These are phyloP conservation scores for Sebastolobus altivelis DNA, from an alignment of 2,797 vertebrate genomes.

Conservation along the genomic window DNA sequence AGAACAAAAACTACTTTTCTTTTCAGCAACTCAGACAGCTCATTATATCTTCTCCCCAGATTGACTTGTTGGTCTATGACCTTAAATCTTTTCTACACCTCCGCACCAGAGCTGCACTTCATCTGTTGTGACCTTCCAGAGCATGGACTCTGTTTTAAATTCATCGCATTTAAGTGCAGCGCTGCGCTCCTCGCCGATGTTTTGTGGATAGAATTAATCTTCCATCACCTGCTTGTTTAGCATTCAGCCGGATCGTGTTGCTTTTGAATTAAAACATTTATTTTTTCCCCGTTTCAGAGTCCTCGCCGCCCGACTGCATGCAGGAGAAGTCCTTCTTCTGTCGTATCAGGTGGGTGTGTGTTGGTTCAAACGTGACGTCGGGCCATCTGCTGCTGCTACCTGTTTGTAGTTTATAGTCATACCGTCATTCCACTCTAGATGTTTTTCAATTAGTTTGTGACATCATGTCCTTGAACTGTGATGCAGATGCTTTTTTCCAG, in stretches of 20 bases:
- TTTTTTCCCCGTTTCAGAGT: conserved; percentile 73
- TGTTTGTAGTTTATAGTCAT: conserved; percentile 66
- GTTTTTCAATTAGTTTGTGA: conserved; percentile 65
- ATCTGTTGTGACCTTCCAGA: neutral
- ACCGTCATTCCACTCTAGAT: conserved; percentile 47
- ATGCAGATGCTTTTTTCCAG: conserved; percentile 59
- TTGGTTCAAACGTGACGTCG: neutral
- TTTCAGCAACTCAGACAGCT: neutral
- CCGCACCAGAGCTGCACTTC: neutral
- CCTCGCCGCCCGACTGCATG: conserved; percentile 86
- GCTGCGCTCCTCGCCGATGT: neutral
- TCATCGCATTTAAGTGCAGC: conserved; percentile 20
- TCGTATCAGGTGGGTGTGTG: conserved; percentile 90
- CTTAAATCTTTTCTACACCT: neutral
- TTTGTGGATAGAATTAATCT: conserved; percentile 46
- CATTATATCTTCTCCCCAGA: neutral
- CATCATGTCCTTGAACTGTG: conserved; percentile 45
- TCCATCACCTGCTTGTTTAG: neutral
- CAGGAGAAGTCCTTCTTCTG: conserved; percentile 99
- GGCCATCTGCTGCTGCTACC: conserved; percentile 69
- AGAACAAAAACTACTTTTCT: neutral
- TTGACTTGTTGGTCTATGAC: neutral
- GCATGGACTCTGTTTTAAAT: conserved; percentile 29
- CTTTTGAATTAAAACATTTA: conserved; percentile 68
- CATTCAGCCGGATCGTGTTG: conserved; percentile 1